Percentiles rank a stretch among this genome's conserved stretches.
phyloP scores from a whole-genome alignment of 2,113 vertebrate species.

The Falco punctatus region DNA sequence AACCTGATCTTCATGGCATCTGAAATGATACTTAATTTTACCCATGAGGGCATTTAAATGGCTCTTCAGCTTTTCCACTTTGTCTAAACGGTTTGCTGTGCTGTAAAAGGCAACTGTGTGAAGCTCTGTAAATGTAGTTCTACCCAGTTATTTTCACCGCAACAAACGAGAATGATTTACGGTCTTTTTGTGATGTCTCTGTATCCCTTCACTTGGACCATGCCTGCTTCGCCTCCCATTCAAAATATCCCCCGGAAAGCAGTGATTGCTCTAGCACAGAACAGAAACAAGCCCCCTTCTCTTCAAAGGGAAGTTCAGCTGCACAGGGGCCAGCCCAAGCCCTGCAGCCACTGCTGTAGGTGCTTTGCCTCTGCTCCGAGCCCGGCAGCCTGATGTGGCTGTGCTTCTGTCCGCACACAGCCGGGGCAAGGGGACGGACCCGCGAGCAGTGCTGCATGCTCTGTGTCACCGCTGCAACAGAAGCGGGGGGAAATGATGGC shows the following conservation, averaged over 20 bases:
- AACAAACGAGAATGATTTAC: neutral
- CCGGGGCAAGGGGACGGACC: neutral
- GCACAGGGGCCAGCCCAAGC: neutral
- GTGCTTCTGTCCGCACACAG: neutral
- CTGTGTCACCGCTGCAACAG: neutral
- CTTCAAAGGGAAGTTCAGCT: neutral
- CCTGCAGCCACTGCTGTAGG: accelerated
- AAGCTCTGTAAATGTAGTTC: neutral
- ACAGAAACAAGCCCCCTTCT: accelerated
- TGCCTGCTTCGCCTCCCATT: neutral
- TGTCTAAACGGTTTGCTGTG: neutral
- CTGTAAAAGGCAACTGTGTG: neutral
- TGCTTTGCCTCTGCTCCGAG: neutral
- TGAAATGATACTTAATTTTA: neutral
- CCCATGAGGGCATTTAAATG: neutral
- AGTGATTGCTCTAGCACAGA: accelerated
- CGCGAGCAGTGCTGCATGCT: neutral
- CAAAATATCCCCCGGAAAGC: neutral
- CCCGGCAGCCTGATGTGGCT: neutral
- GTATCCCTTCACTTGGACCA: no score
- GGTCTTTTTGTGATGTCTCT: neutral
- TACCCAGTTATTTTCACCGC: neutral
- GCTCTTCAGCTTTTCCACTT: neutral
- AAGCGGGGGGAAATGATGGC: neutral
- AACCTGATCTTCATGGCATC: neutral